phyloP scores from a whole-genome alignment of 1,140 invertebrate genomes.

The Battus philenor region DNA sequence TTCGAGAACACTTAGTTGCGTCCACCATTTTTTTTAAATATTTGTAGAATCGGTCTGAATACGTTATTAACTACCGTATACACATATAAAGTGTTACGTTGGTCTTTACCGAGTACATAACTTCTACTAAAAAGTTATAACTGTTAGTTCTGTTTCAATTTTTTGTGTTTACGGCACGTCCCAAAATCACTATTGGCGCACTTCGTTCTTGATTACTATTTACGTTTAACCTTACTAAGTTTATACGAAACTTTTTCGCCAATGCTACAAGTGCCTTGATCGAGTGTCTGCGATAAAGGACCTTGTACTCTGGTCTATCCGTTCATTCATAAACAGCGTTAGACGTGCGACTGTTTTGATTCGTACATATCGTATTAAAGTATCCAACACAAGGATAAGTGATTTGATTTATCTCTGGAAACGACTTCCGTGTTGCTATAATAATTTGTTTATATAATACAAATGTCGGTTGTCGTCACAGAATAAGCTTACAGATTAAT shows the following conservation, averaged over 20 bases:
- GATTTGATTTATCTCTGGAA: conserved; percentile 1
- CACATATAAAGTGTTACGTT: too few species aligned
- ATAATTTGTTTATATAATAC: conserved; percentile 10
- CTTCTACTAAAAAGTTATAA: too few species aligned
- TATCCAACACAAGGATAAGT: conserved; percentile 6
- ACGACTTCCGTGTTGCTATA: conserved; percentile 9
- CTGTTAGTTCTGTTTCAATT: too few species aligned
- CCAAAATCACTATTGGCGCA: too few species aligned
- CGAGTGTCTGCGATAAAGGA: background rate
- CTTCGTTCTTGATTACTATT: background rate
- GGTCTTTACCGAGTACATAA: too few species aligned
- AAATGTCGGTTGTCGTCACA: background rate
- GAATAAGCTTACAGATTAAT: conserved; percentile 4
- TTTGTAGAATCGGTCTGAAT: too few species aligned
- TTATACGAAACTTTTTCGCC: background rate
- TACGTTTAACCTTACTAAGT: background rate
- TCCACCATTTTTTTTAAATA: too few species aligned
- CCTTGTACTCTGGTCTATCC: conserved; percentile 1
- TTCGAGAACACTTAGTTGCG: too few species aligned
- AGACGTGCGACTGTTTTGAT: conserved; percentile 5
- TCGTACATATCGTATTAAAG: conserved; percentile 9
- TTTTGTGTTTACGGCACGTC: too few species aligned
- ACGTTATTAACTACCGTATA: too few species aligned
- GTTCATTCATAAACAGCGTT: conserved; percentile 7
- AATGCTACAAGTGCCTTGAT: conserved; percentile 7